Evolutionary conservation across 1,140 invertebrate genomes (phyloP), one percentile per base, ranked within the genome.

Genomic region (Hestina assimilis): DNA sequence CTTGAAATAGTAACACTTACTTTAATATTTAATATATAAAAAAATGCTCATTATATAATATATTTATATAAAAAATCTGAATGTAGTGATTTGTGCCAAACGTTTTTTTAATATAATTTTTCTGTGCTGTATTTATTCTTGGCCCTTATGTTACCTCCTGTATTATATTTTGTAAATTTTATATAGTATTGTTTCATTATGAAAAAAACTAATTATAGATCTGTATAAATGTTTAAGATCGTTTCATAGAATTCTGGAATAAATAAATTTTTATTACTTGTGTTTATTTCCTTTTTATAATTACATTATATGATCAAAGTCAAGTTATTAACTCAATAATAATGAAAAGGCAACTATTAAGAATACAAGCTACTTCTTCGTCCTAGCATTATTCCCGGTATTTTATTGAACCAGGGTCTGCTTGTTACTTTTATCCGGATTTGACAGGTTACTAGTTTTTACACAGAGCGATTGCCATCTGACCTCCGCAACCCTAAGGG

Each of bases 171-270:
- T 82, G 75, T 81, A 81, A 75, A 76, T 74, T 66, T 66, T 72
- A 68, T 72, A 68, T 59, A 63, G 51, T 55, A 66, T 61, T 69
- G 59, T 72, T 67, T 67, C 53, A 59, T 54, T 68, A 46, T 68
- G 67, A 58, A 76, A n/a, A n/a, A 65, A 70, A 47, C 40, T 65
- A 65, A 72, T 59, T 78, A 72, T 68, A 63, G 69, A n/a, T n/a
- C n/a, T n/a, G n/a, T n/a, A n/a, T 83, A 73, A 69, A 57, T 73
- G 51, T 61, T 70, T 69, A 72, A 71, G 68, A 72, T 71, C 80
- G 78, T 83, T 83, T 74, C 69, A 75, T 75, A 72, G 67, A 63
- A 71, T 78, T 75, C 75, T 76, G 61, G 59, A 80, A 75, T 79
- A 79, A 80, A 83, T 73, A 73, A 72, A 75, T 79, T 79, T 77